phyloP scores from a whole-genome alignment of 2,113 vertebrate genomes.

The Illadopsis cleaveri region DNA sequence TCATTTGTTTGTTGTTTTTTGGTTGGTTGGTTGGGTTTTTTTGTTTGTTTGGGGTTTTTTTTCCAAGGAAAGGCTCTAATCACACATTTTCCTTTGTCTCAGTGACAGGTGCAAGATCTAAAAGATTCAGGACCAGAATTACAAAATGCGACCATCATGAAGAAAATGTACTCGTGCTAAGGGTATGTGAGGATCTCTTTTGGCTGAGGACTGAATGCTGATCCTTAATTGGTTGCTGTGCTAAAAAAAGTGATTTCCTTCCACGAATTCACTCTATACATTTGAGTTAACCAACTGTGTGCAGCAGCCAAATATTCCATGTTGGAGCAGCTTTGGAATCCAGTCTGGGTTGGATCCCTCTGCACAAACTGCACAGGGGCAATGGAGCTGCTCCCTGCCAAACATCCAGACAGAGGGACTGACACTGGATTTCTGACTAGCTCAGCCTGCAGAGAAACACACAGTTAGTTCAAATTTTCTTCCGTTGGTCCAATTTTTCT shows the following conservation, averaged over 20 bases:
- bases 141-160: neutral
- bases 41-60: neutral
- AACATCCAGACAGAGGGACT: neutral
- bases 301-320: neutral
- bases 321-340: neutral
- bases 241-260: neutral
- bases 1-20: neutral
- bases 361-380: neutral
- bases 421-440: too few species aligned
- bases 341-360: neutral
- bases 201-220: neutral
- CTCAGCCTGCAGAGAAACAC: neutral
- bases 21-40: neutral
- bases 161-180: neutral
- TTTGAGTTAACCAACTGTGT: neutral
- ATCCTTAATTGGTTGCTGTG: neutral
- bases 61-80: neutral
- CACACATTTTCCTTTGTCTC: neutral
- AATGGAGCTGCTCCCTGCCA: neutral
- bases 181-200: neutral
- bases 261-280: neutral
- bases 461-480: neutral
- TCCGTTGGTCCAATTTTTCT: neutral
- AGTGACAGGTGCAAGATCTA: neutral
- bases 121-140: neutral